Evolutionary conservation across 2,113 vertebrate genomes (phyloP).

Genomic region (Regulus satrapa): DNA sequence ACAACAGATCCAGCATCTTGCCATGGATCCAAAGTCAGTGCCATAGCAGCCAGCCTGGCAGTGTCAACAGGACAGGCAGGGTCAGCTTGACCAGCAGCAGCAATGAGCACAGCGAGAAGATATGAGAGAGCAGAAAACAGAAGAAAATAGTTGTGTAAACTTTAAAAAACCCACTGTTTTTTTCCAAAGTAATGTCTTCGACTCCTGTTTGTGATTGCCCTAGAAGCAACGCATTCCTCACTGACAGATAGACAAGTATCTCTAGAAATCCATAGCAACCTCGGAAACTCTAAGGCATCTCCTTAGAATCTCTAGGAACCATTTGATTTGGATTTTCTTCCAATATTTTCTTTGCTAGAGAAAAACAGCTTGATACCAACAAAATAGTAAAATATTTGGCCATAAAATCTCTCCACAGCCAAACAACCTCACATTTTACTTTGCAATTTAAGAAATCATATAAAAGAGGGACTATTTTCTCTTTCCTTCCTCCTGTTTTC

Average conservation of each 20-base stretch:
- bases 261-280: background rate
- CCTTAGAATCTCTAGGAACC: background rate
- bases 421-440: background rate
- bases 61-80: background rate
- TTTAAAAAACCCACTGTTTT: background rate
- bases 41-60: background rate
- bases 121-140: background rate
- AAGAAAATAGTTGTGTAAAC: background rate
- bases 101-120: background rate
- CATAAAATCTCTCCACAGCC: background rate
- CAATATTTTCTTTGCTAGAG: background rate
- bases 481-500: rapidly evolving
- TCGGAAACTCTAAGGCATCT: background rate
- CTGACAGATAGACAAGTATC: background rate
- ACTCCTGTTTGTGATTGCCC: background rate
- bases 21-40: background rate
- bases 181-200: too few relatives aligned
- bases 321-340: background rate
- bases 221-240: background rate
- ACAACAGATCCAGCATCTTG: background rate
- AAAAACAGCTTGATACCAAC: background rate
- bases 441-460: background rate
- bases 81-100: background rate
- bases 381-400: background rate
- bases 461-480: background rate